Evolutionary conservation across 2,113 vertebrate species (phyloP), one percentile per base, ranked within the genome.

Genomic region (Gavialis gangeticus): DNA sequence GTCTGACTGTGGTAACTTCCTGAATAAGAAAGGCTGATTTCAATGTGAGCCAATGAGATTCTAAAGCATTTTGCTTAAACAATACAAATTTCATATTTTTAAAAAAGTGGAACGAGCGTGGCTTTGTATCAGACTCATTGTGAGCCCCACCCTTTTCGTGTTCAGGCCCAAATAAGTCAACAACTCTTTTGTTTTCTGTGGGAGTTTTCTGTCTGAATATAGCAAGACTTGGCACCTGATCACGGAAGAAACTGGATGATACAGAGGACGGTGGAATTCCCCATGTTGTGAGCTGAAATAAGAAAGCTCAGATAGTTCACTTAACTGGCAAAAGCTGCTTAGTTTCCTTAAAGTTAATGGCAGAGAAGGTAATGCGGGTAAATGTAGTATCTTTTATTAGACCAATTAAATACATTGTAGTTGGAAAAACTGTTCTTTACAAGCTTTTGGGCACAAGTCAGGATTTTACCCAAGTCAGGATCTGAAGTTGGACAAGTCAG

Each of bases 21-120:
- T 56, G 62, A 56, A 4, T 2, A 58, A 82, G 57, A 75, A 27
- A 24, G 4, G 75, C 71, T 77, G 89, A 12, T 78, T 10, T n/a
- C 1, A 28, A 4, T 71, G 30, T 75, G 85, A 85, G 0, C 34
- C 2, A 75, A 10, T 14, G 60, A 4, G 46, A 0, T 7, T 19
- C 30, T 34, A n/a, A 3, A 3, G 0, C 12, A 59, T 56, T 16
- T 21, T 10, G 79, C 66, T 11, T 21, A 12, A 12, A 18, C 55
- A 37, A 2, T 0, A 34, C 64, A 19, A 58, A n/a, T 59, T 2
- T 0, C 0, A 1, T 0, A 5, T 28, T 6, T 22, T 5, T 9
- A 46, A 46, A 46, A 46, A 15, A 7, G 7, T 5, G 78, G 24
- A 54, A 3, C 0, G 1, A n/a, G 1, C 0, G 54, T 5, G 37